Evolutionary conservation across 30 jellyfish, hydroid and myxozoan species (phyloP).

Genomic region (Rhopilema esculentum): DNA sequence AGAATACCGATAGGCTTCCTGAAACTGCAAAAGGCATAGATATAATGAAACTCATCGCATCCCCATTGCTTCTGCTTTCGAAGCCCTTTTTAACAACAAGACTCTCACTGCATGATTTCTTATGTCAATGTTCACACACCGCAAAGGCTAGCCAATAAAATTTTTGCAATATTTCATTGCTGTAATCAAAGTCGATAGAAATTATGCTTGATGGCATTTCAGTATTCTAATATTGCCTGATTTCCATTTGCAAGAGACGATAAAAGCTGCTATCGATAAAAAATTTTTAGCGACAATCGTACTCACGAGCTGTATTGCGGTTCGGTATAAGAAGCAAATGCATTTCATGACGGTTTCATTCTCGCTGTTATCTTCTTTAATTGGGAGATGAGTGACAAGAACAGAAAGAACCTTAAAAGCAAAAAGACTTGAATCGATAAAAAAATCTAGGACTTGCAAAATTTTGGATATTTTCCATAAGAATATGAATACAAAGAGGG

Average conservation of each 20-base stretch:
- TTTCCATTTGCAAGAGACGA: background rate
- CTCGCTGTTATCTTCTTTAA: conserved; percentile 84
- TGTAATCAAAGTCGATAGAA: too few relatives aligned
- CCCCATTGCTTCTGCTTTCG: too few relatives aligned
- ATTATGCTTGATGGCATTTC: too few relatives aligned
- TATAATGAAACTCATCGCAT: too few relatives aligned
- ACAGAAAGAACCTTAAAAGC: conserved; percentile 76
- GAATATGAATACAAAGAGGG: background rate
- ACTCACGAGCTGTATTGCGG: conserved; percentile 63
- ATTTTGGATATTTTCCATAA: background rate
- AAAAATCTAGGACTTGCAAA: background rate
- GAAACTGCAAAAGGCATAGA: too few relatives aligned
- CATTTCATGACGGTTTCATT: conserved; percentile 89
- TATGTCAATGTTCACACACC: too few relatives aligned
- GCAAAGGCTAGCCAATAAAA: too few relatives aligned
- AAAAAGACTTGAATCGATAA: background rate
- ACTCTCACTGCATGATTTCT: too few relatives aligned
- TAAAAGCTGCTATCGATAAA: background rate
- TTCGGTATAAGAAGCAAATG: conserved; percentile 44
- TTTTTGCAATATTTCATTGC: too few relatives aligned
- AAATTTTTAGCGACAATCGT: background rate
- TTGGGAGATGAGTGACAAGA: conserved; percentile 76
- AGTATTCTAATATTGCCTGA: background rate
- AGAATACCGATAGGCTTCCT: too few relatives aligned
- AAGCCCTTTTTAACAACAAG: too few relatives aligned